Evolutionary conservation across 2,113 vertebrate species (phyloP), one percentile per base, ranked within the genome.

Genomic region (Podarcis muralis): DNA sequence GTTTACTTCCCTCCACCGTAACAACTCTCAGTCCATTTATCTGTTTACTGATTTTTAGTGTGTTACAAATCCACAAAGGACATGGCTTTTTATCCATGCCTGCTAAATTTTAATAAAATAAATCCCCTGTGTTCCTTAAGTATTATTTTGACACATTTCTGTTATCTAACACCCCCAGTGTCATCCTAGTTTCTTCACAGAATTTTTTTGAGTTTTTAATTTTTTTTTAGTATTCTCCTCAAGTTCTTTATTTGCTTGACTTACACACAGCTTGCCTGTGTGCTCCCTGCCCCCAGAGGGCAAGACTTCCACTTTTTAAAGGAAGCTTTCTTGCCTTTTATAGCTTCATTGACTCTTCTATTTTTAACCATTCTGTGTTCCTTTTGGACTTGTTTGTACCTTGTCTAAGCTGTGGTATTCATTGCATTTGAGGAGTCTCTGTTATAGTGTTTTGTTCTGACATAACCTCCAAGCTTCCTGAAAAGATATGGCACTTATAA

Each of bases 341-440:
- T 87, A 87, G 48, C 32, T 4, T 72, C n/a, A 20, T 84, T 43
- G 35, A 53, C 40, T 59, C 48, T 27, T 4, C n/a, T 87, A 87
- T 80, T 87, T 87, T 87, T 74, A 81, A 87, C 85, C 18, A 30
- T 59, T 59, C 40, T 84, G 43, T 8, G 40, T 32, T 72, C 43
- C 11, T 12, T 72, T 30, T 18, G 32, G 23, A 2, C 32, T 81
- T 59, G 23, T 57, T 53, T 71, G 15, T 81, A n/a, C 48, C 32
- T 74, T 81, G 40, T 77, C 32, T 65, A 37, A 62, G 20, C 23
- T 68, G 40, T 48, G 22, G 40, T 57, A 32, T 57, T 30, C 1
- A 25, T 3, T 48, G 18, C 8, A 80, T 57, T 83, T 23, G 11
- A 57, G 68, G n/a, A 72, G 68, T 16, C 65, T 43, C 65, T 69